Evolutionary conservation across 2,113 vertebrate genomes (phyloP).

Genomic region (Seriola dumerili): DNA sequence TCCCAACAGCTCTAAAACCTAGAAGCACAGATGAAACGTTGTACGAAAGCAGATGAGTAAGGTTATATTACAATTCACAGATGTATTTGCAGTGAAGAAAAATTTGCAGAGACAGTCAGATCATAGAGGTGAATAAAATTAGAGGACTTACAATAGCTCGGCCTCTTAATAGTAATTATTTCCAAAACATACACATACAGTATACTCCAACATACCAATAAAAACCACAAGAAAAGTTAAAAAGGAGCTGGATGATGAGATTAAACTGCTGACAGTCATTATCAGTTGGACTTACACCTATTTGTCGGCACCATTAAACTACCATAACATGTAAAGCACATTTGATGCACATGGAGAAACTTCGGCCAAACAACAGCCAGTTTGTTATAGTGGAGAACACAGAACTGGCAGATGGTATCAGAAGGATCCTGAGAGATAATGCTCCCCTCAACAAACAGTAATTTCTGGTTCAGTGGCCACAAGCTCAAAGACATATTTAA

Average conservation of each 20-base stretch:
- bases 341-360: not conserved
- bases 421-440: not conserved
- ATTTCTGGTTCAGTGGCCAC: not conserved
- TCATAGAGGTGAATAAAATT: not conserved
- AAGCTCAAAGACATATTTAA: not conserved
- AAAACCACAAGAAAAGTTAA: not conserved
- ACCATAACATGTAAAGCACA: not conserved
- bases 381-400: not conserved
- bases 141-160: not conserved
- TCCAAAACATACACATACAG: not conserved
- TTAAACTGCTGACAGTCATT: not conserved
- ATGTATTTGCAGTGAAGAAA: not conserved
- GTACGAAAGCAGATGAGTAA: not conserved
- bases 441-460: not conserved
- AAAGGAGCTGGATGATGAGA: not conserved
- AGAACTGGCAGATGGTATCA: not conserved
- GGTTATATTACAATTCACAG: not conserved
- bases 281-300: not conserved
- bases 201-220: not conserved
- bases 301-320: not conserved
- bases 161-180: not conserved
- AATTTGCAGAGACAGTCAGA: not conserved
- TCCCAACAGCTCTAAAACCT: constrained; percentile 89
- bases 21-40: constrained; percentile 18
- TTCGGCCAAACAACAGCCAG: not conserved